Percentiles rank a stretch among this genome's conserved stretches.
Evolutionary conservation across 2,113 vertebrate genomes (phyloP).

Genomic region (Leucoraja erinaceus): DNA sequence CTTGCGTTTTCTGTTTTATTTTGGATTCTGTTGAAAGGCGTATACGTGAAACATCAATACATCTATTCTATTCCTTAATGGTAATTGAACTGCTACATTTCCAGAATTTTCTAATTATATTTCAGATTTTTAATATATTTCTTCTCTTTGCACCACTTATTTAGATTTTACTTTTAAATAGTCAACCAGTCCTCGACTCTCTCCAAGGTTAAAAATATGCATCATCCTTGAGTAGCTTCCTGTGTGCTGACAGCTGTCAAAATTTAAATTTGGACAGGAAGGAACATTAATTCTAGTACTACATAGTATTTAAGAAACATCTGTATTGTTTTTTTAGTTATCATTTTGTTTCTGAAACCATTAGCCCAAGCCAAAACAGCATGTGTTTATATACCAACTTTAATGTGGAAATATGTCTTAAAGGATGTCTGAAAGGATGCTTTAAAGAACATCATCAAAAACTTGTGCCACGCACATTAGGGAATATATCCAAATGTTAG

Average conservation of each 20-base stretch:
- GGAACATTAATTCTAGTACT: background rate
- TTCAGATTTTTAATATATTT: background rate
- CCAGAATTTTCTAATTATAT: background rate
- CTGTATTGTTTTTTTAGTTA: background rate
- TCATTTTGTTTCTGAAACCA: background rate
- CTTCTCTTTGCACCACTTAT: background rate
- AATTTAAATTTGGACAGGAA: background rate
- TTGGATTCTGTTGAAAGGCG: background rate
- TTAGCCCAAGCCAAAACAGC: background rate
- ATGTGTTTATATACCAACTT: too few relatives aligned
- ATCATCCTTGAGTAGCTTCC: background rate
- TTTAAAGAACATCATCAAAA: too few relatives aligned
- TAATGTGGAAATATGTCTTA: too few relatives aligned
- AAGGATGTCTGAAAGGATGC: too few relatives aligned
- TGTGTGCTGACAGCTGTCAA: background rate
- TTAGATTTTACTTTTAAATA: background rate
- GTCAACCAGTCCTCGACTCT: background rate
- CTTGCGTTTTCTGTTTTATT: background rate
- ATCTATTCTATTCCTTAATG: background rate
- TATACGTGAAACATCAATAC: background rate
- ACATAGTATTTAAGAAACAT: background rate
- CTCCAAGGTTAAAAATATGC: background rate
- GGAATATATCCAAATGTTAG: too few relatives aligned
- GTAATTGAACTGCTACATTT: background rate
- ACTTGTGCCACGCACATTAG: too few relatives aligned